Evolutionary conservation across 1,140 invertebrate genomes (phyloP), one percentile per base, ranked within the genome.

Genomic region (Drosophila sechellia): DNA sequence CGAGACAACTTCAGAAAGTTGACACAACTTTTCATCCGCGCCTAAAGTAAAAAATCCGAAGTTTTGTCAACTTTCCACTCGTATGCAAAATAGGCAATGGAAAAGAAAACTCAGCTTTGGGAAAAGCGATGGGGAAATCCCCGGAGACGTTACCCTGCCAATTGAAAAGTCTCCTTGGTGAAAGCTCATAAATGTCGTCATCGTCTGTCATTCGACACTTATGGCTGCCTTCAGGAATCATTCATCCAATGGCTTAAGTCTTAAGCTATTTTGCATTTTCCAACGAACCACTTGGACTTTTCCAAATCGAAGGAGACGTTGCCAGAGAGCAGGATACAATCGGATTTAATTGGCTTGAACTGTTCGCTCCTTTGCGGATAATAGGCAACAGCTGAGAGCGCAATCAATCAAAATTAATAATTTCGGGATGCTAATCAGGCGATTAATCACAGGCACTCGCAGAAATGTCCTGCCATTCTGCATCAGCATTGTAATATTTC

Each of bases 101-200:
- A 22, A 22, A 22, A 22, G 17, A 40, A 66, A 55, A 54, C 4
- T 11, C 11, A 50, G 31, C 8, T 34, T 50, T 2, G 10, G 22
- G 46, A 15, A 4, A 6, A 64, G 22, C 31, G 10, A 12, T n/a
- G 31, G 12, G 42, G 17, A 70, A 56, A 40, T 34, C 27, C 34
- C 35, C 4, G 13, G 10, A 35, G 42, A 22, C 13, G 66, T 70
- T 70, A 39, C 35, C 64, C 12, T 17, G 64, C 25, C 63, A 69
- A 70, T 70, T 56, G 64, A 70, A 70, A 46, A 70, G 42, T 57
- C 52, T 35, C 48, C 20, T 53, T 65, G 25, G 65, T 37, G 63
- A 68, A 68, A 65, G 46, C 50, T 40, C 64, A 70, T 70, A 70
- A 70, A 70, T 70, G 66, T 70, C 66, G 42, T 46, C 64, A 54